Base-by-base conservation (phyloP, 2,797 vertebrate genomes). In the Myotis planiceps region DNA sequence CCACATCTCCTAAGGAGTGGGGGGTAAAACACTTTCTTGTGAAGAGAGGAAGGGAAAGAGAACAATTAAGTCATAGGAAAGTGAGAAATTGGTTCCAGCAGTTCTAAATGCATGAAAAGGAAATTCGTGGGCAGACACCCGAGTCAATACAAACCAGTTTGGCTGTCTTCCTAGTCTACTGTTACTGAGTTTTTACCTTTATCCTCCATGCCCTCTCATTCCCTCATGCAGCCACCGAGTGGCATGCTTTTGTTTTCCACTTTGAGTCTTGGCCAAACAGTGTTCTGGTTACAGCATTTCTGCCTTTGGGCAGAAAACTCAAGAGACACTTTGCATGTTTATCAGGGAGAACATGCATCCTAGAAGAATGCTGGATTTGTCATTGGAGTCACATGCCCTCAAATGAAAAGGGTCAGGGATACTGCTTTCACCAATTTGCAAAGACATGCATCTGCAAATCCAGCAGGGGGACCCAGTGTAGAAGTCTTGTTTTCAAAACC, bases 401-500 rank as follows among this genome's bases (percentile, higher is more conserved):
- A 49, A 63, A 79, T n/a, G 80, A 39, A 81, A 95, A 97, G 82
- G 81, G 74, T 90, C 21, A 75, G 49, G 16, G 34, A 21, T 0
- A n/a, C 81, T 0, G 69, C 29, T 97, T 80, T 74, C 42, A 23
- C 87, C 88, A 9, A 58, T 83, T 91, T 96, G 68, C 16, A 81
- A 80, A 97, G 83, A 96, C 97, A 98, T 97, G 94, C 95, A 66
- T 51, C 29, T 49, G 19, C 10, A 58, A 51, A 95, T 97, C 98
- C 99, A 99, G 98, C 97, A 99, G 99, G 98, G 98, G 99, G 98
- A 97, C 98, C 97, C 98, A 95, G 97, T 4, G 97, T 96, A 98
- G 98, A 98, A 98, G 97, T 72, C 96, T 98, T 98, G 93, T 66
- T 95, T 91, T 88, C 88, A 53, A 92, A 95, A 80, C 39, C 51